Evolutionary conservation across 2,797 vertebrate genomes (phyloP).

Genomic region (Rhadinocentrus ornatus): DNA sequence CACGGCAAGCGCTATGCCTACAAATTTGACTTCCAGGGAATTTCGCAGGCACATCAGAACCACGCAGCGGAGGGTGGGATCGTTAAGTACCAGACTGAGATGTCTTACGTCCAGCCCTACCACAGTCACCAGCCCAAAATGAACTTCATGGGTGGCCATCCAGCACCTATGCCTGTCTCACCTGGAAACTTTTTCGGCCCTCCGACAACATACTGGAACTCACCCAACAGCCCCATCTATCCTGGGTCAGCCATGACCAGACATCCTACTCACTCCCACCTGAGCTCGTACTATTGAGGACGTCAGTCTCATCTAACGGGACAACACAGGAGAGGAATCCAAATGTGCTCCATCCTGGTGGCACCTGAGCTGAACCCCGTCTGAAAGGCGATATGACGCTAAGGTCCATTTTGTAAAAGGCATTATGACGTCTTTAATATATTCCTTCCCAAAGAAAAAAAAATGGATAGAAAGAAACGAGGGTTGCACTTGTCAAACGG

Average conservation of each 20-base stretch:
- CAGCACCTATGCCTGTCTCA: conserved; percentile 79
- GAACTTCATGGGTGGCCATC: conserved; percentile 82
- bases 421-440: conserved; percentile 43
- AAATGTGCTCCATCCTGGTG: conserved; percentile 24
- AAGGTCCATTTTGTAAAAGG: conserved; percentile 41
- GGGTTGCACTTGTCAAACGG: conserved; percentile 28
- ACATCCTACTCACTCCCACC: conserved; percentile 82
- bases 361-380: conserved; percentile 55
- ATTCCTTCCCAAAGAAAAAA: conserved; percentile 16
- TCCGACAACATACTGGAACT: conserved; percentile 83
- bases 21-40: conserved; percentile 90
- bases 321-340: conserved; percentile 15
- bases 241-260: conserved; percentile 79
- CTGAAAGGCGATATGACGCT: conserved; percentile 62
- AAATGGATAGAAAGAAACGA: conserved; percentile 20
- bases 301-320: not conserved
- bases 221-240: conserved; percentile 80
- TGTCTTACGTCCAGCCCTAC: conserved; percentile 80
- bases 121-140: conserved; percentile 89
- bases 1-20: conserved; percentile 90
- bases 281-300: conserved; percentile 83
- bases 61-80: conserved; percentile 76
- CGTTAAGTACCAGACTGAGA: conserved; percentile 83
- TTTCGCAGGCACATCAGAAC: conserved; percentile 87
- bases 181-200: conserved; percentile 78